Evolutionary conservation across 2,113 vertebrate genomes (phyloP).

Genomic region (Pavo muticus): DNA sequence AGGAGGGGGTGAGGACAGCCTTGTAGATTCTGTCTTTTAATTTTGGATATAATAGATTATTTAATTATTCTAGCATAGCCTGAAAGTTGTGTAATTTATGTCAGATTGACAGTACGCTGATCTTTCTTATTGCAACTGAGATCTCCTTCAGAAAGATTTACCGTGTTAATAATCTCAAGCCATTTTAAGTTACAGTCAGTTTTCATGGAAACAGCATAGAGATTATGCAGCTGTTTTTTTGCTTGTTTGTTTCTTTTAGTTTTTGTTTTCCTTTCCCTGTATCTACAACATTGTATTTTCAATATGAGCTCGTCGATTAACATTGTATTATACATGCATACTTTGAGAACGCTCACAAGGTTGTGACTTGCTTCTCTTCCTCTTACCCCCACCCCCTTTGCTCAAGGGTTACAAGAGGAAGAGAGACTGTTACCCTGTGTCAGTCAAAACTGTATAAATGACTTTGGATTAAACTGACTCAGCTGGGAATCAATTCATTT

Average conservation of each 20-base stretch:
- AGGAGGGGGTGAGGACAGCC: too few relatives aligned
- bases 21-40: not conserved
- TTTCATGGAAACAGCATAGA: constrained; percentile 41
- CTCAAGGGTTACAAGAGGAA: not conserved
- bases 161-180: constrained; percentile 60
- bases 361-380: constrained; percentile 25
- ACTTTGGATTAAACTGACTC: constrained; percentile 22
- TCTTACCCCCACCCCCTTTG: not conserved
- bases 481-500: not conserved
- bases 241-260: not conserved
- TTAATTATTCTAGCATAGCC: constrained; percentile 28
- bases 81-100: constrained; percentile 45
- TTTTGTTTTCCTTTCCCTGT: not conserved
- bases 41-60: constrained; percentile 2
- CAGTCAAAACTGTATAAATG: not conserved
- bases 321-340: not conserved
- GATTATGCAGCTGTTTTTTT: not conserved
- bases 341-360: constrained; percentile 29
- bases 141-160: constrained; percentile 64
- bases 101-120: not conserved
- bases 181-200: constrained; percentile 65
- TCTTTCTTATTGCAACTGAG: constrained; percentile 40
- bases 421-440: not conserved
- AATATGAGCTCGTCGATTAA: constrained; percentile 41
- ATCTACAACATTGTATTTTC: constrained; percentile 54